phyloP scores from a whole-genome alignment of 2,113 vertebrate species.

The Oreotrochilus melanogaster region DNA sequence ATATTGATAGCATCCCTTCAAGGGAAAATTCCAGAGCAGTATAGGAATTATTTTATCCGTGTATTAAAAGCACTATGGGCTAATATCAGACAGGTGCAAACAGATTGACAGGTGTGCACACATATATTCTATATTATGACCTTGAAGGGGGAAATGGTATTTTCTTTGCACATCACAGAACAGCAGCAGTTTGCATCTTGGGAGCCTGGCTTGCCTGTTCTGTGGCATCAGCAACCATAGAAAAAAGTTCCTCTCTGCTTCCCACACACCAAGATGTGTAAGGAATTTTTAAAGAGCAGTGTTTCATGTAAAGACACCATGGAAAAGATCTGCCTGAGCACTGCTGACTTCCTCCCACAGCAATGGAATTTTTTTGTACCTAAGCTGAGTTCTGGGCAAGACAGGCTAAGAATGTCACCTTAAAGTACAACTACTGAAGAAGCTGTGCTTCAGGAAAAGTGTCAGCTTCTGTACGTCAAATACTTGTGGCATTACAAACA shows the following conservation, averaged over 20 bases:
- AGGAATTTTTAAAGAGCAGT: neutral
- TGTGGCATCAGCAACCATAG: neutral
- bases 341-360: neutral
- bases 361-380: neutral
- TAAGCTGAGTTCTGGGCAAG: neutral
- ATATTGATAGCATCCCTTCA: neutral
- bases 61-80: neutral
- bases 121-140: neutral
- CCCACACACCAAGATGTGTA: neutral
- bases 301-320: neutral
- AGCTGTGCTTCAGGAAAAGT: neutral
- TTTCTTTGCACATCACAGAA: neutral
- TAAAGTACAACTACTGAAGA: neutral
- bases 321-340: neutral
- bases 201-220: neutral
- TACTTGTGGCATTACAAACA: neutral
- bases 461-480: neutral
- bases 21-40: conserved; percentile 1
- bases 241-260: neutral
- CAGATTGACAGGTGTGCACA: accelerated
- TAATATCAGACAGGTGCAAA: neutral
- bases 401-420: neutral
- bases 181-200: neutral
- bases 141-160: neutral
- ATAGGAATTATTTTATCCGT: neutral